Conservation (phyloP, 2,888 invertebrate genomes). For the Chironomus riparius region DNA sequence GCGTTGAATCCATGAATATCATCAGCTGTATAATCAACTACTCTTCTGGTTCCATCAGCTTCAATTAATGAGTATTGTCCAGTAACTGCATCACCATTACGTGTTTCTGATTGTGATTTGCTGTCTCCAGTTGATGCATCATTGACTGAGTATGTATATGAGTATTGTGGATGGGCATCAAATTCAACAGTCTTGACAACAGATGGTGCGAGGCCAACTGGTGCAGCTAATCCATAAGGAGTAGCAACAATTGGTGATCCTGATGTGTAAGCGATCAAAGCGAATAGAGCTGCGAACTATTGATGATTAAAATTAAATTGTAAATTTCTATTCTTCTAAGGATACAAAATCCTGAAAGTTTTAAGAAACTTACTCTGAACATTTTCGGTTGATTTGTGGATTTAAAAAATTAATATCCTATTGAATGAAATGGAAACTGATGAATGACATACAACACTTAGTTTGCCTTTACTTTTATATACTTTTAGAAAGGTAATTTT, state of each 20-base stretch:
- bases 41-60: constrained; percentile 48
- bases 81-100: constrained; percentile 48
- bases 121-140: constrained; percentile 48
- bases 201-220: constrained; percentile 30
- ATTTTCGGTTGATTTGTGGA: too few species aligned
- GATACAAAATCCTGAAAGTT: too few species aligned
- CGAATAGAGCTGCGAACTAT: constrained; percentile 29
- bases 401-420: too few species aligned
- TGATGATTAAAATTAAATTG: too few species aligned
- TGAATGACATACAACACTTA: too few species aligned
- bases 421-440: too few species aligned
- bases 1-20: constrained; percentile 51
- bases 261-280: constrained; percentile 29
- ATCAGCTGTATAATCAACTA: constrained; percentile 50
- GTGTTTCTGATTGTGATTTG: constrained; percentile 48
- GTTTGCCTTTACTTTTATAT: too few species aligned
- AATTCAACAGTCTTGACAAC: constrained; percentile 34
- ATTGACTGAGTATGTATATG: constrained; percentile 48
- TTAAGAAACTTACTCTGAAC: too few species aligned
- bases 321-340: too few species aligned
- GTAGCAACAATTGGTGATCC: constrained; percentile 30
- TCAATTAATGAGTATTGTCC: constrained; percentile 48
- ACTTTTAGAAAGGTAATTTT: too few species aligned
- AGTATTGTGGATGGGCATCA: constrained; percentile 49
- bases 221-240: constrained; percentile 31